Base-by-base conservation (phyloP, 2,797 vertebrate species). In the Premnoplex brunnescens region DNA sequence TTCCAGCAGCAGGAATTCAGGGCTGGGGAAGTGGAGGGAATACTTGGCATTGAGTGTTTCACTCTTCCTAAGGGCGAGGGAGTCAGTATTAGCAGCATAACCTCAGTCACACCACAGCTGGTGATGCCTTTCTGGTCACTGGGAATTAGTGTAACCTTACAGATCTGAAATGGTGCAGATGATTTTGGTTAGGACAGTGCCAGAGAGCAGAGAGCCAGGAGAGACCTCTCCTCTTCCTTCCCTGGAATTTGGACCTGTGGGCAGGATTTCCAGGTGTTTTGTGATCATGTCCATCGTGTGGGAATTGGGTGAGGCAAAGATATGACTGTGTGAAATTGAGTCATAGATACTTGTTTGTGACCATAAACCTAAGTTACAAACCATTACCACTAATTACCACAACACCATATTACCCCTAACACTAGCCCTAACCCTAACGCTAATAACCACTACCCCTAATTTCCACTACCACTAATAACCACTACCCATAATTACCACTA, bases 151-250 rank as follows among this genome's bases (percentile, higher is more conserved):
- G 44, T 32, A 63, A 4, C 34, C 41, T 64, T 7, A 10, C 30
- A 48, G 12, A 7, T 8, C 2, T 2, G 4, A 12, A 21, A 21
- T 67, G 43, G 62, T 72, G 37, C 52, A 68, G 34, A 7, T 44
- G 36, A 28, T 21, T 46, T 59, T 58, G 17, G 34, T 56, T 43
- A 64, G 66, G 19, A 66, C 49, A 37, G 55, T 32, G 68, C 58
- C 28, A 30, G n/a, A n/a, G n/a, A n/a, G 63, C 32, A 28, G 24
- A 43, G 72, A 28, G 62, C 76, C 34, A 22, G 59, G 46, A 49
- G 18, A 67, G 23, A n/a, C 3, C 43, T 3, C 59, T 69, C 4
- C 0, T 5, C 28, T 30, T 26, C 58, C 58, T 28, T 14, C 27
- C 2, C n/a, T 46, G 56, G 34, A 4, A 12, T 27, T 54, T 18